A percentile compares a stretch with the other conserved stretches of the same genome.
These are phyloP conservation scores for Synanthedon formicaeformis DNA, from an alignment of 2,888 invertebrate species.

Conservation along the genomic window DNA sequence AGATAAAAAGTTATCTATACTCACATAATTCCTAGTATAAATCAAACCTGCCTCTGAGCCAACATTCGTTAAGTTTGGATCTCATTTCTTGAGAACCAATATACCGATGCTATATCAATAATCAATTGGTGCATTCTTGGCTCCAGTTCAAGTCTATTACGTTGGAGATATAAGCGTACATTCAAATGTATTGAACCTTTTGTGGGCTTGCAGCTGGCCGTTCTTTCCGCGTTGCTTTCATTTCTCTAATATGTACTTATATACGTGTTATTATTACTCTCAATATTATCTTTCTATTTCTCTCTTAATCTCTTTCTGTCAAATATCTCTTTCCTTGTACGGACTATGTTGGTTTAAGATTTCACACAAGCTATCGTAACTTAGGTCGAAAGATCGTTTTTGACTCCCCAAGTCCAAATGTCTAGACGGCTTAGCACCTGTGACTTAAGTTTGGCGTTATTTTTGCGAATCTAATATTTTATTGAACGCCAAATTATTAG, in stretches of 20 bases:
- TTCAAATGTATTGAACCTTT: slow-evolving; percentile 51
- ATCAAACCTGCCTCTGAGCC: slow-evolving; percentile 11
- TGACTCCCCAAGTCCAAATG: too few relatives aligned
- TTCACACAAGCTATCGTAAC: too few relatives aligned
- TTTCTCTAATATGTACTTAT: not conserved
- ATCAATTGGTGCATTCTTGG: slow-evolving; percentile 69
- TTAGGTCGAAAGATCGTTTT: too few relatives aligned
- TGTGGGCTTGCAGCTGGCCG: slow-evolving; percentile 38
- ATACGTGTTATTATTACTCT: not conserved
- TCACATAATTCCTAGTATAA: slow-evolving; percentile 12
- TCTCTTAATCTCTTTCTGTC: too few relatives aligned
- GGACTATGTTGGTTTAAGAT: too few relatives aligned
- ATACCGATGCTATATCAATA: slow-evolving; percentile 65
- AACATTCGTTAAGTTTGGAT: slow-evolving; percentile 17
- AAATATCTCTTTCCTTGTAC: too few relatives aligned
- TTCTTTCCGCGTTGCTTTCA: slow-evolving; percentile 1
- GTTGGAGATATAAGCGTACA: slow-evolving; percentile 28
- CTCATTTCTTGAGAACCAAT: slow-evolving; percentile 50
- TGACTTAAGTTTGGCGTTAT: too few relatives aligned
- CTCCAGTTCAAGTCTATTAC: slow-evolving; percentile 64
- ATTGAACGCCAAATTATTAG: too few relatives aligned
- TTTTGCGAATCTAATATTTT: too few relatives aligned
- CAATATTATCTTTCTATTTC: too few relatives aligned
- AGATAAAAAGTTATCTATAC: not conserved
- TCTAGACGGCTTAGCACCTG: too few relatives aligned